Evolutionary conservation across 2,888 invertebrate genomes (phyloP).

Genomic region (Rhingia rostrata): DNA sequence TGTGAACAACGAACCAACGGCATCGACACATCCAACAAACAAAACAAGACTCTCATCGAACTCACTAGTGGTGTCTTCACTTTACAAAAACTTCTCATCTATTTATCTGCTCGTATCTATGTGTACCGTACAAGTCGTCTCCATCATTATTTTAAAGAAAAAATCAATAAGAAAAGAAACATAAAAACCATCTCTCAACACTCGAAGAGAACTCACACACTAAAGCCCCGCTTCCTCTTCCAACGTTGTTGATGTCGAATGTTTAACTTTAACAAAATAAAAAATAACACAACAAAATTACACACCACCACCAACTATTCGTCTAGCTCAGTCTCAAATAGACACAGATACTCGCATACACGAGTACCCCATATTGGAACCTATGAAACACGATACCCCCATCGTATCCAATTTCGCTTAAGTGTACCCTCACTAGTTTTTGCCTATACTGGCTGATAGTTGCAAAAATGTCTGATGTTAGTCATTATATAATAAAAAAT

Average conservation of each 20-base stretch:
- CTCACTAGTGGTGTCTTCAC: conserved; percentile 14
- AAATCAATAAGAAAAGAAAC: conserved; percentile 9
- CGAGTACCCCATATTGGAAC: conserved; percentile 8
- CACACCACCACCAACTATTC: background rate
- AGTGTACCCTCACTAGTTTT: conserved; percentile 32
- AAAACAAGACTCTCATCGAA: background rate
- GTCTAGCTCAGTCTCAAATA: conserved; percentile 10
- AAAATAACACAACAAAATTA: conserved; percentile 24
- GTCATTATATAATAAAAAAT: conserved; percentile 51
- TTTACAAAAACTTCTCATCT: background rate
- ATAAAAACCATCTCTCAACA: background rate
- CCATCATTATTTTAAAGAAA: background rate
- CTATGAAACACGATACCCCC: conserved; percentile 49
- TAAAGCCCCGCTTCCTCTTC: background rate
- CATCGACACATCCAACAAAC: background rate
- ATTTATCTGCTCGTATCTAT: too few species aligned
- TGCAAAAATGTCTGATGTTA: conserved; percentile 51
- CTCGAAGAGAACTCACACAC: background rate
- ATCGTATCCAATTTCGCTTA: conserved; percentile 42
- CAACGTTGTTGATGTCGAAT: conserved; percentile 27
- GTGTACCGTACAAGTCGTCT: background rate
- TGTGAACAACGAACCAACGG: conserved; percentile 7
- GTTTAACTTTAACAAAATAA: conserved; percentile 23
- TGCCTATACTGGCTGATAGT: conserved; percentile 50
- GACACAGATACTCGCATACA: conserved; percentile 1